These are phyloP conservation scores for Tragelaphus scriptus DNA, from an alignment of 2,113 vertebrate genomes.

Conservation along the genomic window DNA sequence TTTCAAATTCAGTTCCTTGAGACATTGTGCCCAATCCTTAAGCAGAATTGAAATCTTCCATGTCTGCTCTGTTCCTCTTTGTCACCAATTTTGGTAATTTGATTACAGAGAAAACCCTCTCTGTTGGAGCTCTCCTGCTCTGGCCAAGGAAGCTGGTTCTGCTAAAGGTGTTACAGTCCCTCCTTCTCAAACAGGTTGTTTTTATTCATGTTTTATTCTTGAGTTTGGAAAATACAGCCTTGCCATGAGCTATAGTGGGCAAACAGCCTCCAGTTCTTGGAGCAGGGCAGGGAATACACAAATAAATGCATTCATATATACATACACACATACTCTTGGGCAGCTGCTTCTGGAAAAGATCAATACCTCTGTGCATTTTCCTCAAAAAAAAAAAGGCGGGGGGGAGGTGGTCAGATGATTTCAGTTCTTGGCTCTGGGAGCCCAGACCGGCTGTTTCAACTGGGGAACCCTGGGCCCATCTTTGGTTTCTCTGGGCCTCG, in stretches of 20 bases:
- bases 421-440: not conserved
- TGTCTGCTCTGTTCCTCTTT: conserved; percentile 44
- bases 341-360: not conserved
- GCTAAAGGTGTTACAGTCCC: not conserved
- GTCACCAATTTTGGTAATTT: conserved; percentile 54
- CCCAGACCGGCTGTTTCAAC: not conserved
- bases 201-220: conserved; percentile 2
- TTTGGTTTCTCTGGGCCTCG: not conserved
- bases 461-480: not conserved
- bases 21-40: conserved; percentile 29
- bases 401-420: not conserved
- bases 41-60: conserved; percentile 42
- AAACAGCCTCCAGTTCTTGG: not conserved
- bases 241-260: not conserved
- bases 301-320: not conserved
- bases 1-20: conserved; percentile 56
- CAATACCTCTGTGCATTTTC: not conserved
- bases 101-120: conserved; percentile 26
- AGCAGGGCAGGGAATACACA: not conserved
- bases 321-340: not conserved
- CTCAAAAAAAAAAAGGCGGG: not conserved
- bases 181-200: not conserved
- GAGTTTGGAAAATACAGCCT: conserved; percentile 11
- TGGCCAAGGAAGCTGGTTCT: not conserved
- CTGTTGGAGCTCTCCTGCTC: not conserved